A percentile compares a stretch with the other conserved stretches of the same genome.
Evolutionary conservation across 2,888 invertebrate genomes (phyloP).

Genomic region (Andrena camellia): DNA sequence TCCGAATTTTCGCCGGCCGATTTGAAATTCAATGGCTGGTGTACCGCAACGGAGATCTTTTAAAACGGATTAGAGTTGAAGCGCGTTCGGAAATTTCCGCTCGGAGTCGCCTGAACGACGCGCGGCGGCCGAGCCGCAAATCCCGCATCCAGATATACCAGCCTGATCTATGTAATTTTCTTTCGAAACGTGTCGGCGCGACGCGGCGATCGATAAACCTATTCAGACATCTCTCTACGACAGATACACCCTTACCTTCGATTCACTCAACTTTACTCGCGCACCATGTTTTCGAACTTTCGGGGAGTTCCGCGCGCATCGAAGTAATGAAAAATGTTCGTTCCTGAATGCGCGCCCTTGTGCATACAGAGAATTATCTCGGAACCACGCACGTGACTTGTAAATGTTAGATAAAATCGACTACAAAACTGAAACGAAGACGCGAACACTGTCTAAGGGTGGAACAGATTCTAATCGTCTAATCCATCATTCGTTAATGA

Average conservation of each 20-base stretch:
- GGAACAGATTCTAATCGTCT: background rate
- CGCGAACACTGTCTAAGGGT: background rate
- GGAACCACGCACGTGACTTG: too few species aligned
- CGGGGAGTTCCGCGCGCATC: background rate
- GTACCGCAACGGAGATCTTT: slow-evolving; percentile 27
- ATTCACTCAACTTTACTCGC: background rate
- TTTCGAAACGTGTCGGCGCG: background rate
- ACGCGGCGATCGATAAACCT: background rate
- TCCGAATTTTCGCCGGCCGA: slow-evolving; percentile 32
- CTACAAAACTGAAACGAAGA: too few species aligned
- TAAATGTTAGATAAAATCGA: too few species aligned
- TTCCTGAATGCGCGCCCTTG: background rate
- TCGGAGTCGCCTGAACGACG: background rate
- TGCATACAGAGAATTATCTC: background rate
- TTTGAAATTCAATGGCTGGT: slow-evolving; percentile 52
- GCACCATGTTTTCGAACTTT: background rate
- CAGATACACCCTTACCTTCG: background rate
- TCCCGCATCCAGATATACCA: slow-evolving; percentile 6
- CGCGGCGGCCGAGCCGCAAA: slow-evolving; percentile 4
- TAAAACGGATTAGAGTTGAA: slow-evolving; percentile 51
- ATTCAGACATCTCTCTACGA: background rate
- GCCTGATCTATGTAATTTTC: slow-evolving; percentile 29
- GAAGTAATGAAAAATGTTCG: background rate
- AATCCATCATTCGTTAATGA: too few species aligned
- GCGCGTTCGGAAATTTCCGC: slow-evolving; percentile 41